phyloP scores from a whole-genome alignment of 2,113 vertebrate genomes.

The Reinhardtius hippoglossoides region DNA sequence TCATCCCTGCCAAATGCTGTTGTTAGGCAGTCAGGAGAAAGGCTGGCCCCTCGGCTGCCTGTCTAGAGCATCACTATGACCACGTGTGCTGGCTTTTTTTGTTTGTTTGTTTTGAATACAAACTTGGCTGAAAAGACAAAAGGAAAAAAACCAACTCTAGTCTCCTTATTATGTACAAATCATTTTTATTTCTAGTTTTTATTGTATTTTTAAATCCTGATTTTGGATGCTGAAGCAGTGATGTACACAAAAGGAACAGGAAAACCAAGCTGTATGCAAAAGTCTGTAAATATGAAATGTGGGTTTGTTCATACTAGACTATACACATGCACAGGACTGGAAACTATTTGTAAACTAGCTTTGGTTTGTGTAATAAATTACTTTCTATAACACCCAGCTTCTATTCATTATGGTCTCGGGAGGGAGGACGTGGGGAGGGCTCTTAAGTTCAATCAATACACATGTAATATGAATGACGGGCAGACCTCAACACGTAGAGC shows the following conservation, averaged over 20 bases:
- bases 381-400: slow-evolving; percentile 80
- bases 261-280: slow-evolving; percentile 80
- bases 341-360: slow-evolving; percentile 86
- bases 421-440: neutral
- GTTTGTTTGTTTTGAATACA: slow-evolving; percentile 46
- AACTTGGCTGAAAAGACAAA: slow-evolving; percentile 63
- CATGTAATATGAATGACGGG: slow-evolving; percentile 18
- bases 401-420: slow-evolving; percentile 46
- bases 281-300: slow-evolving; percentile 82
- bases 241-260: slow-evolving; percentile 71
- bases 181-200: slow-evolving; percentile 75
- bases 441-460: slow-evolving; percentile 19
- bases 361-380: slow-evolving; percentile 88
- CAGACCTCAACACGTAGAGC: neutral
- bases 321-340: slow-evolving; percentile 82
- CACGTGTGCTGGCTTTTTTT: slow-evolving; percentile 57
- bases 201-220: slow-evolving; percentile 70
- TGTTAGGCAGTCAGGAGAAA: slow-evolving; percentile 69
- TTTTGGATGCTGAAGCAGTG: slow-evolving; percentile 72
- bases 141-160: slow-evolving; percentile 38
- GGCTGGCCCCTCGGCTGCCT: slow-evolving; percentile 73
- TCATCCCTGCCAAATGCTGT: slow-evolving; percentile 77
- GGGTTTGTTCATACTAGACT: slow-evolving; percentile 77
- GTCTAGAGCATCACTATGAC: slow-evolving; percentile 63
- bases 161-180: slow-evolving; percentile 74